Percentiles rank a stretch among this genome's conserved stretches.
phyloP scores from a whole-genome alignment of 1,140 invertebrate genomes.

The Drosophila guanche region DNA sequence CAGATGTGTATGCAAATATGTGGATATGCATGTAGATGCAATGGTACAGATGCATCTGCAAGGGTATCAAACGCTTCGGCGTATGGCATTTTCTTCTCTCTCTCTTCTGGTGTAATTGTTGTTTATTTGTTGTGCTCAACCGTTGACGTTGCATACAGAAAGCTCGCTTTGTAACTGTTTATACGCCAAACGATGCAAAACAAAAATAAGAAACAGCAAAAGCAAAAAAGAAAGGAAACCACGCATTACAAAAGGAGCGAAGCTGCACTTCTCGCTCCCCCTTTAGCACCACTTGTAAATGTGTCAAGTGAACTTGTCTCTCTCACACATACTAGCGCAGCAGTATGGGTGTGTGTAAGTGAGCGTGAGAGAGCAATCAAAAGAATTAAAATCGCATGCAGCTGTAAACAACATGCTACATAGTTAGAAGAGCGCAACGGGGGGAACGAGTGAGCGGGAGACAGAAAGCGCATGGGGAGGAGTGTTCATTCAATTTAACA shows the following conservation, averaged over 20 bases:
- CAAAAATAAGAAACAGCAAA: conserved; percentile 52
- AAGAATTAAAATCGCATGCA: conserved; percentile 63
- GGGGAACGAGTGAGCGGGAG: conserved; percentile 10
- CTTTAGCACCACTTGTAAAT: conserved; percentile 50
- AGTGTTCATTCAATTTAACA: conserved; percentile 39
- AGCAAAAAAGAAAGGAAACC: conserved; percentile 46
- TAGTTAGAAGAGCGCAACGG: conserved; percentile 26
- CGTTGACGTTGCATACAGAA: conserved; percentile 73
- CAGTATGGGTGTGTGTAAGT: conserved; percentile 17
- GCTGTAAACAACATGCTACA: conserved; percentile 33
- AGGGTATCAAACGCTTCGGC: too few relatives aligned
- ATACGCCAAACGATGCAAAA: conserved; percentile 69
- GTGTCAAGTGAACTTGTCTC: conserved; percentile 52
- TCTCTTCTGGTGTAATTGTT: conserved; percentile 34
- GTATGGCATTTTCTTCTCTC: too few relatives aligned
- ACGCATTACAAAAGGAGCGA: conserved; percentile 31
- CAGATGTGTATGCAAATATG: too few relatives aligned
- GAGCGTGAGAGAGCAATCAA: conserved; percentile 52
- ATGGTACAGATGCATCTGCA: too few relatives aligned
- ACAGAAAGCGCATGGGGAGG: conserved; percentile 23
- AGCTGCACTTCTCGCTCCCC: conserved; percentile 46
- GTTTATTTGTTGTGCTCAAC: conserved; percentile 68
- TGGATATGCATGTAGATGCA: too few relatives aligned
- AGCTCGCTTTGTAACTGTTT: conserved; percentile 66
- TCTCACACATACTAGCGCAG: background rate